A percentile compares a stretch with the other conserved stretches of the same genome.
Evolutionary conservation across 2,888 invertebrate species (phyloP).

Genomic region (Ormyrus rosae): DNA sequence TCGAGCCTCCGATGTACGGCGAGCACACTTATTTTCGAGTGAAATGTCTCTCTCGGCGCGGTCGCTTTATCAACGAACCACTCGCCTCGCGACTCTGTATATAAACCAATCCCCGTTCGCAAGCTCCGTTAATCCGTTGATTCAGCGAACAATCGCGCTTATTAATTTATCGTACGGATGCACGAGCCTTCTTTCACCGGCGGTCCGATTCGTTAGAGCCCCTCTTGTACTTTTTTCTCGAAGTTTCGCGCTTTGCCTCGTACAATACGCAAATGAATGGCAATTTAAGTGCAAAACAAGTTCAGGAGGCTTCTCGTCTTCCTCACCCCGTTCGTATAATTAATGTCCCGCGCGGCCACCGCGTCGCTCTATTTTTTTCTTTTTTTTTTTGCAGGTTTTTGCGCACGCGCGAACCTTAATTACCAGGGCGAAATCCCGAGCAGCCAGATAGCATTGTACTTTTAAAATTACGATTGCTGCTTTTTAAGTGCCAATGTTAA

Average conservation of each 20-base stretch:
- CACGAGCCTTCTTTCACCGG: neutral
- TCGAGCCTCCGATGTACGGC: too few species aligned
- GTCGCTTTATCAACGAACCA: conserved; percentile 7
- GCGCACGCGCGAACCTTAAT: conserved; percentile 37
- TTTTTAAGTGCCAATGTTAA: conserved; percentile 15
- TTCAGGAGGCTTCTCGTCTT: neutral
- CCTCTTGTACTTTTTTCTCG: neutral
- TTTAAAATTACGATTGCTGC: conserved; percentile 46
- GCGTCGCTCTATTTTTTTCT: neutral
- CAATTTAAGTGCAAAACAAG: conserved; percentile 55
- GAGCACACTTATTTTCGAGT: too few species aligned
- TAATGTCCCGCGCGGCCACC: conserved; percentile 35
- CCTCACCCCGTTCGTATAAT: conserved; percentile 36
- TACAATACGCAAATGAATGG: conserved; percentile 48
- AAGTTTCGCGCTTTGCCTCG: conserved; percentile 38
- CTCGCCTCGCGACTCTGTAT: neutral
- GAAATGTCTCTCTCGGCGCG: too few species aligned
- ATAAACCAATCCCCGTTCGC: neutral
- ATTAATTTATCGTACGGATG: conserved; percentile 34
- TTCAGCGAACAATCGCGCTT: conserved; percentile 37
- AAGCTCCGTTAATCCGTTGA: conserved; percentile 4
- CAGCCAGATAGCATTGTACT: conserved; percentile 42
- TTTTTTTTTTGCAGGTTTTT: conserved; percentile 3
- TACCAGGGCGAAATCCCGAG: conserved; percentile 49
- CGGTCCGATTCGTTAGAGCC: conserved; percentile 5